Percentiles rank a stretch among this genome's conserved stretches.
phyloP scores from a whole-genome alignment of 2,113 vertebrate genomes.

The Atherinomorus stipes region DNA sequence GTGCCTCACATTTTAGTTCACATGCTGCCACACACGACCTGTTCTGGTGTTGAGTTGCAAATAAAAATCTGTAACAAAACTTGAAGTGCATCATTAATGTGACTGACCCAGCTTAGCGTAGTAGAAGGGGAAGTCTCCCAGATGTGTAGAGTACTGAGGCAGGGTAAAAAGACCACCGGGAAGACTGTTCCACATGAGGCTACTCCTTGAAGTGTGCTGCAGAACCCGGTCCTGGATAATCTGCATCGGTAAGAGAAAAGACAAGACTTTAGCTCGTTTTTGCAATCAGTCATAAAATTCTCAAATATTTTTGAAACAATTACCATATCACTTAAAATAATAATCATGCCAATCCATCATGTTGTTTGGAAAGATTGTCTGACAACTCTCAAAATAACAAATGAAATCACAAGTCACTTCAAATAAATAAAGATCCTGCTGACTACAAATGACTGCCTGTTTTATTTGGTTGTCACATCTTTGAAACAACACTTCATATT shows the following conservation, averaged over 20 bases:
- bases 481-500: background rate
- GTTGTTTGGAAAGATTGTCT: slow-evolving; percentile 2
- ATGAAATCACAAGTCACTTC: slow-evolving; percentile 11
- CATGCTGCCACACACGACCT: slow-evolving; percentile 42
- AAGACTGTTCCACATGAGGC: slow-evolving; percentile 97
- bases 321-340: background rate
- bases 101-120: slow-evolving; percentile 95
- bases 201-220: slow-evolving; percentile 93
- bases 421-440: slow-evolving; percentile 5
- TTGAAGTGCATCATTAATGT: background rate
- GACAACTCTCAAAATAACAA: slow-evolving; percentile 19
- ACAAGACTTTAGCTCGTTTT: background rate
- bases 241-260: slow-evolving; percentile 69
- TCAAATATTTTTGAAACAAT: background rate
- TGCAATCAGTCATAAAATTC: background rate
- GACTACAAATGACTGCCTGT: slow-evolving; percentile 3
- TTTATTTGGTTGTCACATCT: background rate
- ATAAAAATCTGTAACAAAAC: slow-evolving; percentile 31
- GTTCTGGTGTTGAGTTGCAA: slow-evolving; percentile 29
- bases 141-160: slow-evolving; percentile 96
- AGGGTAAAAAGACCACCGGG: slow-evolving; percentile 96
- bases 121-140: slow-evolving; percentile 98
- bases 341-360: background rate
- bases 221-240: slow-evolving; percentile 99
- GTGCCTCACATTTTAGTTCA: slow-evolving; percentile 19